phyloP scores from a whole-genome alignment of 2,113 vertebrate species.

The Sceloporus tristichus region DNA sequence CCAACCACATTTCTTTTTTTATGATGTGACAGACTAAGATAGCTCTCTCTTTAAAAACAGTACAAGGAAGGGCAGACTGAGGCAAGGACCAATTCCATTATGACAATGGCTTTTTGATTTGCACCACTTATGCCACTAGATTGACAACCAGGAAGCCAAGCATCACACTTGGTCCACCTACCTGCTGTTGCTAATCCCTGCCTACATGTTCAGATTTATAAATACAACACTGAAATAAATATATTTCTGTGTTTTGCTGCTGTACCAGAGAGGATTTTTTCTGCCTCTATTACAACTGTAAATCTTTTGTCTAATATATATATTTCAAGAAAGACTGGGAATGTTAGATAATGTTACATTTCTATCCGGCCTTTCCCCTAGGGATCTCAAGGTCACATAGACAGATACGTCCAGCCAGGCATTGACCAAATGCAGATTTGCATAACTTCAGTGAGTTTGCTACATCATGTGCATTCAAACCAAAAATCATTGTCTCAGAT shows the following conservation, averaged over 20 bases:
- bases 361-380: not conserved
- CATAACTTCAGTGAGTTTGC: not conserved
- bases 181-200: not conserved
- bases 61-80: not conserved
- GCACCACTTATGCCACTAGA: too few relatives aligned
- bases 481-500: not conserved
- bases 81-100: not conserved
- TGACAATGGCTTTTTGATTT: not conserved
- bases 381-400: not conserved
- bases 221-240: not conserved
- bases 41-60: not conserved
- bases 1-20: too few relatives aligned
- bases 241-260: not conserved
- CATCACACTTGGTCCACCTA: not conserved
- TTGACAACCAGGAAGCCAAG: not conserved
- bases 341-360: not conserved
- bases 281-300: not conserved
- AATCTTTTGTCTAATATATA: not conserved
- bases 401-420: not conserved
- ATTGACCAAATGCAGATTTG: not conserved
- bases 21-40: too few relatives aligned
- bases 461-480: too few relatives aligned
- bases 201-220: not conserved
- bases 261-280: not conserved
- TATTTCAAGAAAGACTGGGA: not conserved